Evolutionary conservation across 2,113 vertebrate genomes (phyloP).

Genomic region (Phocoena phocoena): DNA sequence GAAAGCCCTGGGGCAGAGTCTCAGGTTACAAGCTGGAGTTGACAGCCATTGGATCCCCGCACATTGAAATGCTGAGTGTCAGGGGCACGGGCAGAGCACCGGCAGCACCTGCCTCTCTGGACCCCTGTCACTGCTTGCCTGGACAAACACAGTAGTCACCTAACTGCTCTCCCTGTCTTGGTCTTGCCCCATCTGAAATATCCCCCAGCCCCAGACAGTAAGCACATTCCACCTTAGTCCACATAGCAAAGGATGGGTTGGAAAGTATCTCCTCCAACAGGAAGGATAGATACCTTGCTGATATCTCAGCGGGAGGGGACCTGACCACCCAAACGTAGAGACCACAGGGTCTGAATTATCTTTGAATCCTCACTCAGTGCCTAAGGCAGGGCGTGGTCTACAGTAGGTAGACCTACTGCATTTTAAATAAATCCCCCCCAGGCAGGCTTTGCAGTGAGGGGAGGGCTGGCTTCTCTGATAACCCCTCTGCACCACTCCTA

Average conservation of each 20-base stretch:
- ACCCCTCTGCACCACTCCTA: not conserved
- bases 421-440: not conserved
- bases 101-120: not conserved
- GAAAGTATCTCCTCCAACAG: not conserved
- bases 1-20: not conserved
- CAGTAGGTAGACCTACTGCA: not conserved
- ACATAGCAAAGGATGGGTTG: not conserved
- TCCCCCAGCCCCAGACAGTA: not conserved
- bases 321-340: not conserved
- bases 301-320: not conserved
- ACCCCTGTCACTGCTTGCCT: not conserved
- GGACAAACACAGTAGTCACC: not conserved
- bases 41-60: rapidly evolving
- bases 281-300: not conserved
- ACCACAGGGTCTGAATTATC: not conserved
- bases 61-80: not conserved
- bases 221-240: not conserved
- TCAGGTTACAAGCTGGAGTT: not conserved
- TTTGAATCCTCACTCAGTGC: not conserved
- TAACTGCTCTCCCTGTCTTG: not conserved
- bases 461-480: not conserved
- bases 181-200: not conserved
- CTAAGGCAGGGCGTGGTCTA: not conserved
- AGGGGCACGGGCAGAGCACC: not conserved
- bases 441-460: not conserved